phyloP scores from a whole-genome alignment of 2,888 invertebrate species.

The Chirona hameri region DNA sequence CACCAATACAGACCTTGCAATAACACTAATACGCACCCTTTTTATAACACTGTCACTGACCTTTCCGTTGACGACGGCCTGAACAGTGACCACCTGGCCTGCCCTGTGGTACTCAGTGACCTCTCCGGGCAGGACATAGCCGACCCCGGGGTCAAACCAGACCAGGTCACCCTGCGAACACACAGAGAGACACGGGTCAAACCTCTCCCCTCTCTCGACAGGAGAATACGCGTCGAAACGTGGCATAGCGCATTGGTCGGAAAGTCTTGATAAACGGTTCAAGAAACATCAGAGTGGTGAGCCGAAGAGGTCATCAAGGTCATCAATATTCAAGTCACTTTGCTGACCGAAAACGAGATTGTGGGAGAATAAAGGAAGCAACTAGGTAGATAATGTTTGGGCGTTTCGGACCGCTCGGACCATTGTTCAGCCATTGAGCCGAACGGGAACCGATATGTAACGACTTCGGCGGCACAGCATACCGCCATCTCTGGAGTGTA shows the following conservation, averaged over 20 bases:
- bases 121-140: slow-evolving; percentile 85
- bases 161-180: slow-evolving; percentile 70
- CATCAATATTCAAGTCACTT: slow-evolving; percentile 65
- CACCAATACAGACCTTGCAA: too few relatives aligned
- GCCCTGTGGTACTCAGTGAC: slow-evolving; percentile 85
- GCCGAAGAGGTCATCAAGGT: too few relatives aligned
- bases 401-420: too few relatives aligned
- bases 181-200: not conserved
- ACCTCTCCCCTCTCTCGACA: too few relatives aligned
- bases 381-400: too few relatives aligned
- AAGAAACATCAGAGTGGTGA: too few relatives aligned
- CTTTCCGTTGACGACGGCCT: slow-evolving; percentile 79
- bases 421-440: too few relatives aligned
- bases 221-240: not conserved
- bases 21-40: too few relatives aligned
- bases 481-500: too few relatives aligned
- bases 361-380: too few relatives aligned
- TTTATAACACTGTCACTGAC: slow-evolving; percentile 57
- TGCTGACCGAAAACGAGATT: slow-evolving; percentile 42
- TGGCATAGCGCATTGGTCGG: not conserved
- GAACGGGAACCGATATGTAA: too few relatives aligned
- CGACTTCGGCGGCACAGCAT: too few relatives aligned
- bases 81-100: slow-evolving; percentile 83
- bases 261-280: not conserved
- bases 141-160: slow-evolving; percentile 89